Base-by-base conservation (phyloP, 1,140 invertebrate genomes). In the Cotesia chilonis region DNA sequence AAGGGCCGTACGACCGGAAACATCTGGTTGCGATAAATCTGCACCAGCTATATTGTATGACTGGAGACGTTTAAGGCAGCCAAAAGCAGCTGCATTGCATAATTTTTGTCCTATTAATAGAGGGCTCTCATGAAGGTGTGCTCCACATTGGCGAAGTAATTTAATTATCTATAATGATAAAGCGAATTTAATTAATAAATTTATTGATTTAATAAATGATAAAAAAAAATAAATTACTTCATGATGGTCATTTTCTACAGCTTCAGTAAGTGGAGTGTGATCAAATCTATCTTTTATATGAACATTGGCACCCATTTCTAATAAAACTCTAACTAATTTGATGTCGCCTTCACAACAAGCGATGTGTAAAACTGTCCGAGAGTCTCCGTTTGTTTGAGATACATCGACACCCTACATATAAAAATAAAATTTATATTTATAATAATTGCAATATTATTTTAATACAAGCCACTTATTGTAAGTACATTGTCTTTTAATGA, bases 281-380 rank as follows among this genome's bases (percentile, higher is more conserved):
- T 90, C 89, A 64, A 89, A 88, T 72, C 88, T 82, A 77, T 94
- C 94, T 79, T 91, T 91, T 47, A 90, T 85, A 76, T 97, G 95
- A n/a, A 97, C 94, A 66, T 91, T 94, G 0, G 94, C 94, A 1
- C 96, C 96, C 77, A 94, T 91, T 55, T 90, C 88, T 17, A 98
- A 83, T 6, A 98, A 85, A 85, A 91, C 92, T 73, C 92, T 89
- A 0, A 96, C 92, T 0, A 94, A 87, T 1, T 89, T 77, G 0
- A 90, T 60, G 74, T 94, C 90, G 0, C 94, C 95, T 76, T 92
- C 88, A 54, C 90, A 87, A 51, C 93, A 92, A 6, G 95, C 95
- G 54, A 96, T 88, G 77, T 97, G 95, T 0, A 97, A 85, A 0
- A 94, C 91, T 0, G 95, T 96, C 69, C 94, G 88, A 7, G 90